Evolutionary conservation across 1,140 invertebrate species (phyloP), one percentile per base, ranked within the genome.

Genomic region (Papilio xuthus): DNA sequence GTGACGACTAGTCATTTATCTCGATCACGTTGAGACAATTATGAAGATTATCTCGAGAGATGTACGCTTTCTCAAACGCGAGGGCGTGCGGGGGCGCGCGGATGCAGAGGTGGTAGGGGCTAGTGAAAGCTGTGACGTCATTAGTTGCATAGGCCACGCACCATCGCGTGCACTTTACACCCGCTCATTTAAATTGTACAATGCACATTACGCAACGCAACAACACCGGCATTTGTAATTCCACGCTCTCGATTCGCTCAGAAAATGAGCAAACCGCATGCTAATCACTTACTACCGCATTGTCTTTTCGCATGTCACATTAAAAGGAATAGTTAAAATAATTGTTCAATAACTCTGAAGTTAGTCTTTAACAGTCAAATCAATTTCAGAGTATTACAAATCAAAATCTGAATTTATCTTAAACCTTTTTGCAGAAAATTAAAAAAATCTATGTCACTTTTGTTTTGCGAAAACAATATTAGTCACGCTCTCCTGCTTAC

Each of bases 121-220:
- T 12, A 60, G 89, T 88, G 90, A 92, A 92, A 92, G 90, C 88
- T 79, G 75, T 89, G 88, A 89, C 90, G 85, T 90, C 87, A 90
- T 81, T 76, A 83, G 81, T 90, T 88, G 84, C 88, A 89, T 86
- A 85, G 80, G 78, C 80, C 71, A 83, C 84, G 85, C 82, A 85
- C 78, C 83, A 88, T 84, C 83, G 84, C 80, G 84, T 80, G 81
- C 81, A 83, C 84, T 83, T 80, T 82, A 84, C 81, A 80, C 79
- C 78, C 74, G 73, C 32, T 53, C 67, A 77, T 78, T 63, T 79
- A 82, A 81, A 84, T 47, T 63, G 53, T 76, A 41, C 74, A 76
- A 76, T 76, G 56, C 74, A 76, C 23, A 26, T 76, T 76, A 76
- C 74, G 74, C 56, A 76, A 76, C 18, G 10, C 47, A 20, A 76